These are phyloP conservation scores for Tetragnatha versicolor DNA, from an alignment of 1,140 invertebrate genomes.

Conservation along the genomic window DNA sequence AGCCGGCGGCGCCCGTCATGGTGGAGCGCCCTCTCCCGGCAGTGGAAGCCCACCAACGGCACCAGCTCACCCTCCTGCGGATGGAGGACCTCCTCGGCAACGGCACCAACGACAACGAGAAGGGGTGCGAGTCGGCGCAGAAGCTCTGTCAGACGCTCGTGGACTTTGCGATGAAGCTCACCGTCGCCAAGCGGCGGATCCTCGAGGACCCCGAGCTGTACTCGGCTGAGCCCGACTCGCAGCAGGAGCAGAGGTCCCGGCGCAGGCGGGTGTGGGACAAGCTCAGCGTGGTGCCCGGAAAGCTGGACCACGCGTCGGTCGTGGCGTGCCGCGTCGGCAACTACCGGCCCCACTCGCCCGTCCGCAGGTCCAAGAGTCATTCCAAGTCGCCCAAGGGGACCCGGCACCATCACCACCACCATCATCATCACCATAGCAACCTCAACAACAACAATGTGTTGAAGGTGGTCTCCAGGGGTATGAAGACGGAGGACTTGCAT, in stretches of 20 bases:
- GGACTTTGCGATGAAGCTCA: constrained; percentile 74
- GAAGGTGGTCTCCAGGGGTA: constrained; percentile 22
- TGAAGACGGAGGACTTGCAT: constrained; percentile 38
- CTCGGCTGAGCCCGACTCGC: constrained; percentile 66
- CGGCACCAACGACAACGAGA: constrained; percentile 69
- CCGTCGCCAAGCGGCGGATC: constrained; percentile 78
- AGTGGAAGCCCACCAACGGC: constrained; percentile 81
- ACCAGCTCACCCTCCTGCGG: constrained; percentile 78
- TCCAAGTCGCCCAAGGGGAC: constrained; percentile 32
- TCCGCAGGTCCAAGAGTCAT: constrained; percentile 16
- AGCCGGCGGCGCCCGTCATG: too few species aligned
- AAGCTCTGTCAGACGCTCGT: constrained; percentile 78
- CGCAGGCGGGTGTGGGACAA: constrained; percentile 76
- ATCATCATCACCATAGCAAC: constrained; percentile 35
- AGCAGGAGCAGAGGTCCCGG: constrained; percentile 68
- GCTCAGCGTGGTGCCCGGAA: constrained; percentile 82
- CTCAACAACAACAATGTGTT: too few species aligned
- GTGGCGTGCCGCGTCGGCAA: constrained; percentile 56
- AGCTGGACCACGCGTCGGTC: constrained; percentile 87
- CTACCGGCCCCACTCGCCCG: constrained; percentile 32
- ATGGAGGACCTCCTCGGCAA: constrained; percentile 84
- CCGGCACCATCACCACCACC: constrained; percentile 24
- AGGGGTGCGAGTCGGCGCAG: constrained; percentile 66
- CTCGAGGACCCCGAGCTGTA: constrained; percentile 84
- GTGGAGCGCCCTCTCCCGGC: constrained; percentile 65